Evolutionary conservation across 2,888 invertebrate species (phyloP).

Genomic region (Myathropa florea): DNA sequence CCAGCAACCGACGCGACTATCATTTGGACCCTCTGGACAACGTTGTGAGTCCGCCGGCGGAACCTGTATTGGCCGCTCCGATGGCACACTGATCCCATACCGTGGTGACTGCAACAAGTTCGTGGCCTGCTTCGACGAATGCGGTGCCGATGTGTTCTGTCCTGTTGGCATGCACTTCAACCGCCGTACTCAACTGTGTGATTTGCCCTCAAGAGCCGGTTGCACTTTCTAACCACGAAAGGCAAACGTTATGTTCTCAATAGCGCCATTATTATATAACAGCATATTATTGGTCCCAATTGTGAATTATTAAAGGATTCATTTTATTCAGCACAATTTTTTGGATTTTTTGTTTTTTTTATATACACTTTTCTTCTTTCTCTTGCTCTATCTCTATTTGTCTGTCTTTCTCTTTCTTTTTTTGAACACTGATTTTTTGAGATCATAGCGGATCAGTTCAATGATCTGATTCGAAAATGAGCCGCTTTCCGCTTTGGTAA

Average conservation of each 20-base stretch:
- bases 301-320: constrained; percentile 13
- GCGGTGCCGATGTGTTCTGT: constrained; percentile 53
- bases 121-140: constrained; percentile 51
- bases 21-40: constrained; percentile 28
- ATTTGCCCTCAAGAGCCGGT: constrained; percentile 51
- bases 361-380: background rate
- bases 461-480: too few relatives aligned
- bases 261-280: background rate
- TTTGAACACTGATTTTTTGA: too few relatives aligned
- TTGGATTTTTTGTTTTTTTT: background rate
- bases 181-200: constrained; percentile 16
- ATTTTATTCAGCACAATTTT: constrained; percentile 19
- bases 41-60: constrained; percentile 57
- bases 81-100: constrained; percentile 42
- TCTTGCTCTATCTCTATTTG: too few relatives aligned
- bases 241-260: constrained; percentile 20
- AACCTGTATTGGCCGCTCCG: constrained; percentile 43
- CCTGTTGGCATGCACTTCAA: constrained; percentile 57
- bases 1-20: background rate
- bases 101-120: constrained; percentile 48
- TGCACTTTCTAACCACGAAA: constrained; percentile 26
- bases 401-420: too few relatives aligned
- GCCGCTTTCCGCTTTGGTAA: too few relatives aligned
- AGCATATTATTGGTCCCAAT: background rate
- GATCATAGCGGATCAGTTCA: too few relatives aligned